phyloP scores from a whole-genome alignment of 1,140 invertebrate species.

The Drosophila mauritiana region DNA sequence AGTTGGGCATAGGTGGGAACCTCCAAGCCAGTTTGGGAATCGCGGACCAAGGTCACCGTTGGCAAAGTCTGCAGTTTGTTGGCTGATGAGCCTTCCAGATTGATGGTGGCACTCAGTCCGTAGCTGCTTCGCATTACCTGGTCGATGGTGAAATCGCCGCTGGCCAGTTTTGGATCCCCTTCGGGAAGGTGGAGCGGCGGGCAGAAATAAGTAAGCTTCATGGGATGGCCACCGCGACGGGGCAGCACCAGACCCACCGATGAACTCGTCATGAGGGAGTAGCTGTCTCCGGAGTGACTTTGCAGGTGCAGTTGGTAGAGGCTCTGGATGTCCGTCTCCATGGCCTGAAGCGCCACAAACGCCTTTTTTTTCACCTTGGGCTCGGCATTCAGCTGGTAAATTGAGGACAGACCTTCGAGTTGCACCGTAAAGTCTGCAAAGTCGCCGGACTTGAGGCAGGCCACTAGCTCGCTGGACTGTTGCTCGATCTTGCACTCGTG shows the following conservation, averaged over 20 bases:
- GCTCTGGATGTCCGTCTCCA: constrained; percentile 95
- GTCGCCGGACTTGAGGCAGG: constrained; percentile 91
- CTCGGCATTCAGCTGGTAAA: constrained; percentile 97
- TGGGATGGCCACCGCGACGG: constrained; percentile 93
- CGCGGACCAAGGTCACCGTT: constrained; percentile 91
- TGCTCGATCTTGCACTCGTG: constrained; percentile 85
- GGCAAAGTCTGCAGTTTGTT: constrained; percentile 94
- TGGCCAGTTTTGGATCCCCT: constrained; percentile 23
- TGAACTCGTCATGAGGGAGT: constrained; percentile 94
- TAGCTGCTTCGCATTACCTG: constrained; percentile 61
- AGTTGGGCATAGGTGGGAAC: constrained; percentile 92
- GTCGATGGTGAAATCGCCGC: constrained; percentile 60
- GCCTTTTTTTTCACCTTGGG: constrained; percentile 97
- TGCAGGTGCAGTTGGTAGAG: constrained; percentile 90
- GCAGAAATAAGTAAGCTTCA: constrained; percentile 97
- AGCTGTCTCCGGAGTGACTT: constrained; percentile 87
- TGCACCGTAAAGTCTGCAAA: constrained; percentile 97
- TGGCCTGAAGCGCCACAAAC: constrained; percentile 94
- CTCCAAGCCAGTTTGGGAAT: constrained; percentile 90
- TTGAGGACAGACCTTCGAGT: constrained; percentile 94
- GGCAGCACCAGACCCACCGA: constrained; percentile 93
- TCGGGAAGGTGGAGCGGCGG: constrained; percentile 61
- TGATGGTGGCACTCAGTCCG: constrained; percentile 94
- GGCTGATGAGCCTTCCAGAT: constrained; percentile 94
- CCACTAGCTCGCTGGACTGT: constrained; percentile 90